Conservation (phyloP, 2,113 vertebrate species). For the Clinocottus analis region DNA sequence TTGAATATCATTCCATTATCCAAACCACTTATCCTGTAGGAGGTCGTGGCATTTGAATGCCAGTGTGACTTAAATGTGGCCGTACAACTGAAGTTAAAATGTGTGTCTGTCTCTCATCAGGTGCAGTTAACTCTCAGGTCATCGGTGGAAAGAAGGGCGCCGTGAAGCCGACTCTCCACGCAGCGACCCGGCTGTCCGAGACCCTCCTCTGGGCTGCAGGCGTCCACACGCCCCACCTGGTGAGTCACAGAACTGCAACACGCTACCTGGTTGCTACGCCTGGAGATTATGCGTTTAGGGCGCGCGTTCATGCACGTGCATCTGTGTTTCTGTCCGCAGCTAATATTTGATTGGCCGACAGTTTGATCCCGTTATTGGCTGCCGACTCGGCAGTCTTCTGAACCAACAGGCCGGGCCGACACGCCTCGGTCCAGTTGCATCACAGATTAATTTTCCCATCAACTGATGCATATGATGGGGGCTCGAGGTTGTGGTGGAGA, state of each 20-base stretch:
- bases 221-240: conserved; percentile 23
- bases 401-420: too few species aligned
- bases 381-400: too few species aligned
- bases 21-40: too few species aligned
- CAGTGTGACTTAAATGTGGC: neutral
- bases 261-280: neutral
- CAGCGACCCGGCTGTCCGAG: neutral
- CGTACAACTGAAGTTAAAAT: neutral
- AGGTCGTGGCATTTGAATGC: neutral
- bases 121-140: neutral
- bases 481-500: too few species aligned
- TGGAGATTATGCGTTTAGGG: neutral
- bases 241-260: conserved; percentile 28
- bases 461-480: too few species aligned
- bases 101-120: conserved; percentile 16
- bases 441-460: too few species aligned
- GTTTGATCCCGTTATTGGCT: too few species aligned
- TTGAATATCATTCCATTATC: too few species aligned
- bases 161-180: neutral
- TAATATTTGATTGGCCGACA: too few species aligned
- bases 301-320: neutral
- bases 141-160: neutral
- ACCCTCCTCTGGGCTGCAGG: conserved; percentile 24
- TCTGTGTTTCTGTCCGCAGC: neutral
- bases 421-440: too few species aligned